Base-by-base conservation (phyloP, 1,140 invertebrate species). In the Aricia agestis region DNA sequence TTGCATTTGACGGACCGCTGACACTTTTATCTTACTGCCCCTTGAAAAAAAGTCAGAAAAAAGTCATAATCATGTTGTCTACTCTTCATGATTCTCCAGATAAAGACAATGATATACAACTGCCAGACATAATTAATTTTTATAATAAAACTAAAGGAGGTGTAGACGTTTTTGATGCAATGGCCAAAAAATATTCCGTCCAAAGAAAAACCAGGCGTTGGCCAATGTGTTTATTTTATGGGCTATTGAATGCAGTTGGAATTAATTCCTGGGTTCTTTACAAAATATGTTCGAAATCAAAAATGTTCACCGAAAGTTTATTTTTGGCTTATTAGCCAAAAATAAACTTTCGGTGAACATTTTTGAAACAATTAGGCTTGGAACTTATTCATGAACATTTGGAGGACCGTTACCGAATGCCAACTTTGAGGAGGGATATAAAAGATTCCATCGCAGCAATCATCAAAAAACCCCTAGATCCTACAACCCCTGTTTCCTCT, bases 371-470 rank as follows among this genome's bases (percentile, higher is more conserved):
- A n/a, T 41, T 69, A 2, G 67, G 58, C 1, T 36, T 72, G 25
- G 25, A 72, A 36, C 71, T 72, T 15, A 72, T 72, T 3, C 45
- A 69, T 58, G 32, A 58, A 11, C 67, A 66, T 15, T 25, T 66
- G 42, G 17, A 66, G 13, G 17, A 66, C 3, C 18, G 70, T 19
- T 66, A 57, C 32, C 63, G 66, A 58, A 66, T 66, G 11, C 58
- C 41, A 32, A 69, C 67, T 66, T 68, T 68, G 42, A 19, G 67
- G 61, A 31, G 67, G 57, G 45, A 72, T 72, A 15, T 65, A 68
- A 32, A 59, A 59, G 7, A 68, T 68, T 68, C 61, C 19, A 17
- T 58, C 41, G 32, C 17, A 17, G 63, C 2, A 52, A 65, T 57
- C 57, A n/a, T 9, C 41, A 19, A 32, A 9, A 66, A 65, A 25